Evolutionary conservation across 2,797 vertebrate species (phyloP).

Genomic region (Melanotaenia boesemani): DNA sequence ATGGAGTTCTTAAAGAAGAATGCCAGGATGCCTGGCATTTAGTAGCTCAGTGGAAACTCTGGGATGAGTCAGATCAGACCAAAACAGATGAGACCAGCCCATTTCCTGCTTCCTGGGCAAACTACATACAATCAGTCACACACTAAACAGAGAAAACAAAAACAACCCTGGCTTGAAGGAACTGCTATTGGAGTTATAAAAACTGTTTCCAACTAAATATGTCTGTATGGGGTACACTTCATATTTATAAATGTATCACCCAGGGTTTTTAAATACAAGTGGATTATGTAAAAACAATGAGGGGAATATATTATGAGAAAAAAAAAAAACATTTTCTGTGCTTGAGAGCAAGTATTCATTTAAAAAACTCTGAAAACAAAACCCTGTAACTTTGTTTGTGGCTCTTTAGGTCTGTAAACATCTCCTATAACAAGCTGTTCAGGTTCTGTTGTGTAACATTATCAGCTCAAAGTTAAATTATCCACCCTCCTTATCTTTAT

Average conservation of each 20-base stretch:
- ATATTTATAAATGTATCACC: constrained; percentile 11
- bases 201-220: constrained; percentile 24
- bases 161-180: constrained; percentile 32
- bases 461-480: not conserved
- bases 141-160: constrained; percentile 49
- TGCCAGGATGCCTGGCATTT: constrained; percentile 76
- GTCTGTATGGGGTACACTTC: not conserved
- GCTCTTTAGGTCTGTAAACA: not conserved
- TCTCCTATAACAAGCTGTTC: not conserved
- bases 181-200: constrained; percentile 20
- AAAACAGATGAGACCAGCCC: constrained; percentile 53
- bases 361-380: not conserved
- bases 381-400: not conserved
- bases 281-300: constrained; percentile 6
- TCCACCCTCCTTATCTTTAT: not conserved
- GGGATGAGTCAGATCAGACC: constrained; percentile 77
- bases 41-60: constrained; percentile 74
- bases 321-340: not conserved
- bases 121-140: constrained; percentile 31
- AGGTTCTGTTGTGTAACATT: not conserved
- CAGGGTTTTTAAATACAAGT: not conserved
- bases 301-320: not conserved
- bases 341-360: not conserved
- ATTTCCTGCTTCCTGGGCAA: constrained; percentile 82
- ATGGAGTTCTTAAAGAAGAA: constrained; percentile 74